Evolutionary conservation across 2,888 invertebrate genomes (phyloP), one percentile per base, ranked within the genome.

Genomic region (Sphaerophoria rueppellii): DNA sequence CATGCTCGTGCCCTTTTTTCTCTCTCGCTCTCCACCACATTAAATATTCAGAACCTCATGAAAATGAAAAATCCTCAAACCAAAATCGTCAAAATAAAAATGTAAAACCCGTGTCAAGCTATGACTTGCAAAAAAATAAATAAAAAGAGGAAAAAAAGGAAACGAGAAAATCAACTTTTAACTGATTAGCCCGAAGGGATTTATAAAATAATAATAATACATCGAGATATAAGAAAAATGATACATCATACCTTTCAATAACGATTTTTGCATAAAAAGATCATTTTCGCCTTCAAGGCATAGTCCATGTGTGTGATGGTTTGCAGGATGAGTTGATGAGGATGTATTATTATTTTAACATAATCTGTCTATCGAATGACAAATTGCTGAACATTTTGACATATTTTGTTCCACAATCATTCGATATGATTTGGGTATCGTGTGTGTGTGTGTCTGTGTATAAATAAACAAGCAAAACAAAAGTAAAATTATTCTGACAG

Each of bases 291-390:
- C 67, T 54, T 43, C n/a, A 16, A 50, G 48, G 14, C 48, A 50
- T 37, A 11, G 6, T n/a, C n/a, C 67, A 11, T 34, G 14, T 69
- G 4, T 40, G 12, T 11, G 12, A 35, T 2, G 16, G 14, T 16
- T 9, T 4, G 7, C 58, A n/a, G 55, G 70, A 43, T 43, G 43
- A 43, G 60, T 12, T 12, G 40, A 60, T 43, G 46, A 46, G 9
- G 16, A 16, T 50, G 54, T 76, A 72, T 85, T 73, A 72, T 72
- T 75, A 40, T 46, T 43, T 61, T 67, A 57, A 72, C 58, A 73
- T 85, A 69, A 77, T 58, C 70, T 81, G 74, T 81, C 71, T 60
- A 69, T 46, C 52, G 54, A 81, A 77, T 85, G 81, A 81, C 81
- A 81, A 81, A 85, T 81, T 77, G 60, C 63, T 72, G 24, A 81